These are phyloP conservation scores for Serrognathus titanus DNA, from an alignment of 2,888 invertebrate species.

Conservation along the genomic window DNA sequence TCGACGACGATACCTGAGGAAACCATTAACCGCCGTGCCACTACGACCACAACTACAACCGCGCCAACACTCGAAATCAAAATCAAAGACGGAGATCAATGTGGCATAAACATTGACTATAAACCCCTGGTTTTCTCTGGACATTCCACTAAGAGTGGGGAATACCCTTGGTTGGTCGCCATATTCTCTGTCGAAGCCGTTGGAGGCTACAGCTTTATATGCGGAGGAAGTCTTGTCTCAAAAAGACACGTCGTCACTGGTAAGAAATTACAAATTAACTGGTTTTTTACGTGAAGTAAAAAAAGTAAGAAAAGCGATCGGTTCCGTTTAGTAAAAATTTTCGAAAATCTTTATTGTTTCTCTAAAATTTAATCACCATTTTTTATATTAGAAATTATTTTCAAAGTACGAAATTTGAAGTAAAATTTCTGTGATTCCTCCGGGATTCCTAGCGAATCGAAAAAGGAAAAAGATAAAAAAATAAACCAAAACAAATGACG, in stretches of 20 bases:
- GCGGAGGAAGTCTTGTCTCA: slow-evolving; percentile 11
- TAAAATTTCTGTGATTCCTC: too few species aligned
- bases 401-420: too few species aligned
- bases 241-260: slow-evolving; percentile 6
- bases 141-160: slow-evolving; percentile 10
- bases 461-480: too few species aligned
- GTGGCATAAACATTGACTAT: slow-evolving; percentile 6
- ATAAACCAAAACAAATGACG: too few species aligned
- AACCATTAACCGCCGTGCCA: background rate
- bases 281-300: too few species aligned
- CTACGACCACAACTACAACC: background rate
- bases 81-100: background rate
- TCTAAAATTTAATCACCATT: too few species aligned
- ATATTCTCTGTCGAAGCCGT: slow-evolving; percentile 4
- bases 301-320: too few species aligned
- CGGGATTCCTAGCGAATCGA: too few species aligned
- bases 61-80: background rate
- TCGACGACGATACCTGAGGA: too few species aligned
- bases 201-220: slow-evolving; percentile 9
- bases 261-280: background rate
- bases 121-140: slow-evolving; percentile 19
- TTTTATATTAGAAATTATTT: too few species aligned
- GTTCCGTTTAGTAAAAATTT: too few species aligned
- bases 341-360: too few species aligned
- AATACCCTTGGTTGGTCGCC: slow-evolving; percentile 23